Base-by-base conservation (phyloP, 2,113 vertebrate genomes). In the Propithecus coquereli region DNA sequence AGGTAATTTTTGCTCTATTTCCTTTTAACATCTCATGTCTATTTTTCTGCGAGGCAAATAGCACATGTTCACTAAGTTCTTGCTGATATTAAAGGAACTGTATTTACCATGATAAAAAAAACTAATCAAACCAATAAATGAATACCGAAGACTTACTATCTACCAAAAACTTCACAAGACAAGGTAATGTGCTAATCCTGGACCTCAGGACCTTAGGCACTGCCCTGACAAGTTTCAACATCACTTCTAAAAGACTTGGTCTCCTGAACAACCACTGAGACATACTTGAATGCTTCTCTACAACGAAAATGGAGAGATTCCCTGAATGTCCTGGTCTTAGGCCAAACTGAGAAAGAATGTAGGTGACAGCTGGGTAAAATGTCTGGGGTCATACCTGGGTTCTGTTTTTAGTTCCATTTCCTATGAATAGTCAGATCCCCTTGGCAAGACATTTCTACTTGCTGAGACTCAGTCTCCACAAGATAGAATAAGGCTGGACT, bases 221-320 rank as follows among this genome's bases (percentile, higher is more conserved):
- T 0, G 0, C 10, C 70, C 50, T 25, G 9, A 13, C 34, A 10
- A 14, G 27, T 43, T 43, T 12, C 47, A 50, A 8, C 6, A 2
- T 16, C 37, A 57, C 22, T 25, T 50, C 22, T 34, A 5, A 4
- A 10, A 40, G 34, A n/a, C 27, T 25, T 66, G 50, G 1, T 34
- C 34, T 66, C 40, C 47, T 20, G 25, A 61, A n/a, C n/a, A 59
- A 74, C 50, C 81, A 30, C 34, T 3, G 43, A 83, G 74, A 27
- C 12, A 54, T 3, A n/a, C 10, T 0, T 17, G 65, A n/a, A 13
- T 12, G 8, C 9, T 52, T 50, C 27, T 59, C 27, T 59, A 2
- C 1, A 0, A 0, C 9, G 27, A 47, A 52, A 82, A 13, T 1
- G 8, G 34, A 61, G 3, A 5, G 11, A 61, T 5, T 6, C 10